Base-by-base conservation (phyloP, 2,797 vertebrate genomes). In the Lerista edwardsae region DNA sequence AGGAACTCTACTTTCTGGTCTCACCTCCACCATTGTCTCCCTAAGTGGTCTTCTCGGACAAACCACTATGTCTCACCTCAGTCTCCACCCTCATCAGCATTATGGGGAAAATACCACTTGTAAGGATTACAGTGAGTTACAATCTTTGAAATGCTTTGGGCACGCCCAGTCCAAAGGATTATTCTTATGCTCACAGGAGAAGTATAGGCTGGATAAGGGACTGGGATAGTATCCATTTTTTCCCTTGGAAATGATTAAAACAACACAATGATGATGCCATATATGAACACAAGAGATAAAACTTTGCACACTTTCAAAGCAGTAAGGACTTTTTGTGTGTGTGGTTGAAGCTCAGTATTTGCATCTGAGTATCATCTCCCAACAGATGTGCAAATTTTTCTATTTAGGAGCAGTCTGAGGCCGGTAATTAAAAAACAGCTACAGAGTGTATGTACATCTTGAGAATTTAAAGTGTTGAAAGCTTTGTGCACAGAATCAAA, bases 301-400 rank as follows among this genome's bases (percentile, higher is more conserved):
- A 61, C 39, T 51, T 34, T 59, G 47, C 36, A 59, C 65, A 69
- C 14, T 68, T 69, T 44, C 62, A 80, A 80, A 65, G 34, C 14
- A 31, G 27, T 67, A 31, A 80, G 29, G 34, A 61, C 47, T 19
- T 23, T 61, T 44, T 31, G n/a, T 77, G 51, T 17, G 44, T 77
- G 12, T 21, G 84, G 73, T 73, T n/a, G 31, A 75, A 68, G 65
- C 55, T 64, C 73, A 82, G 31, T 59, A 62, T 86, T 81, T 77
- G 84, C 84, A 81, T 86, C 84, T 86, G 73, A 73, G 41, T 77
- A 86, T 76, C 59, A 62, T 85, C 72, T 81, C 31, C 55, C 79
- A 75, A 51, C 84, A 82, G 73, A 86, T 68, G 73, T 76, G 74
- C 65, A 81, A 71, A 81, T 71, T 68, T n/a, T 71, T 76, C 41